A percentile compares a stretch with the other conserved stretches of the same genome.
These are phyloP conservation scores for Philopotamus ludificatus DNA, from an alignment of 1,140 invertebrate genomes.

Conservation along the genomic window DNA sequence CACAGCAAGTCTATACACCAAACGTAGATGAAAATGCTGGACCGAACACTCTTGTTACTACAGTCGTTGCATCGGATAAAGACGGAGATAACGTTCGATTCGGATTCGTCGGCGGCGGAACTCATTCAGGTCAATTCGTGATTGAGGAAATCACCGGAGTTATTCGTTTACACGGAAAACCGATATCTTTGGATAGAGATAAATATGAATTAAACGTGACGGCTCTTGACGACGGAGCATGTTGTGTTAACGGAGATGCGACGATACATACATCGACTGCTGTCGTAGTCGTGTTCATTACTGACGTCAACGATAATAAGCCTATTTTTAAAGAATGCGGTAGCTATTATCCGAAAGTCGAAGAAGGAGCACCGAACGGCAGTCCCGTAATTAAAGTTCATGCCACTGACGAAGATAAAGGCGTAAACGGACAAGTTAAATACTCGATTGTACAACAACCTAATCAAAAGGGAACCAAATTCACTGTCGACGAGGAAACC, in stretches of 20 bases:
- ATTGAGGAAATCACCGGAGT: conserved; percentile 95
- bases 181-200: conserved; percentile 80
- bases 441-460: conserved; percentile 96
- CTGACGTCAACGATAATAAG: conserved; percentile 94
- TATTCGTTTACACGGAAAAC: conserved; percentile 81
- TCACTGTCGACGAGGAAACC: conserved; percentile 91
- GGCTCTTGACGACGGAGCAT: conserved; percentile 90
- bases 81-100: conserved; percentile 93
- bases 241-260: conserved; percentile 80
- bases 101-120: conserved; percentile 88
- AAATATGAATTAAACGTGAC: conserved; percentile 95
- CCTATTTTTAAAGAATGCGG: conserved; percentile 91
- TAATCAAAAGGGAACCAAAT: conserved; percentile 94
- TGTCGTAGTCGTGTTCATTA: conserved; percentile 95
- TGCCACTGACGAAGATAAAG: conserved; percentile 92
- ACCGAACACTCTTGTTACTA: conserved; percentile 89
- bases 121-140: conserved; percentile 87
- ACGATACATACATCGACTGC: conserved; percentile 90
- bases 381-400: conserved; percentile 91
- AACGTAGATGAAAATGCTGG: conserved; percentile 96
- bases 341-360: conserved; percentile 88
- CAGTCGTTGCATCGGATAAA: conserved; percentile 92
- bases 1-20: conserved; percentile 93
- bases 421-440: conserved; percentile 88
- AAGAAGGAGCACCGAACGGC: conserved; percentile 88